Evolutionary conservation across 2,888 invertebrate genomes (phyloP), one percentile per base, ranked within the genome.

Genomic region (Papilio protenor): DNA sequence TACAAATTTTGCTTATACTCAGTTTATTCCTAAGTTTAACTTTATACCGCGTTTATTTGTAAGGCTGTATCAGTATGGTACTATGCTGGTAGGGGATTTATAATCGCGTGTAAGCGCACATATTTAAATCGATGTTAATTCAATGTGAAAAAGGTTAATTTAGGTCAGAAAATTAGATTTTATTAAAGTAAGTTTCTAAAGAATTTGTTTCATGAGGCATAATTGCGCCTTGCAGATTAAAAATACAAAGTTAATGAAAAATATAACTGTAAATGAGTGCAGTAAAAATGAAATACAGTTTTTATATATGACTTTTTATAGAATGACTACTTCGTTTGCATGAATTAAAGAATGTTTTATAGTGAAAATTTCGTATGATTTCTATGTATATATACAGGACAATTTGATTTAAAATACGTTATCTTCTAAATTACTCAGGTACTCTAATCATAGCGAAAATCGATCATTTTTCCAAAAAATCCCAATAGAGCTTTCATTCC

Each of bases 51-150:
- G 2, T 27, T 27, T 27, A 27, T 27, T 27, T 27, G 33, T 27
- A 23, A n/a, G n/a, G n/a, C n/a, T n/a, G n/a, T n/a, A n/a, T n/a
- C n/a, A n/a, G n/a, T n/a, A n/a, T n/a, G n/a, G 12, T 12, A 55
- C 3, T 55, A 55, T 8, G n/a, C n/a, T 55, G 55, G 55, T n/a
- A n/a, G n/a, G 10, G 2, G 18, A n/a, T 66, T 40, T 40, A 40
- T n/a, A 21, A 21, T n/a, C 59, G 77, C 82, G 81, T 81, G 78
- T 85, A 78, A 81, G 27, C n/a, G 33, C 52, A 12, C 11, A 40
- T 64, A 23, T 27, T 18, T 64, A 66, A 59, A 49, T 1, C 10
- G 11, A 69, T 45, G n/a, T 69, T 64, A 74, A 64, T 52, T 64
- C 66, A 64, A 64, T 59, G 61, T 73, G 21, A n/a, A 18, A 64